Evolutionary conservation across 2,797 vertebrate genomes (phyloP), one percentile per base, ranked within the genome.

Genomic region (Gymnoscopelus microlampas): DNA sequence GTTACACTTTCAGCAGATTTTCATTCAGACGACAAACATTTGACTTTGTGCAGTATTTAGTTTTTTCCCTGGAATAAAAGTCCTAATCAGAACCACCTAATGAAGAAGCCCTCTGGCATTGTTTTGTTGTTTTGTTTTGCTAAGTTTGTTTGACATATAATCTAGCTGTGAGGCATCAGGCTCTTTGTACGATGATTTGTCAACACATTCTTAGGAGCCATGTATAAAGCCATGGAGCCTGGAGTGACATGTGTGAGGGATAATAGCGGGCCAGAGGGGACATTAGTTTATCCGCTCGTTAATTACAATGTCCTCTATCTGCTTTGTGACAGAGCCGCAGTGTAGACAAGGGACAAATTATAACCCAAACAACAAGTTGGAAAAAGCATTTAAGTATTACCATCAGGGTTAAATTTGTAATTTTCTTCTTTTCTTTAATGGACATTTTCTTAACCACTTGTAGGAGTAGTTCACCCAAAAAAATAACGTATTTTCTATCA

Each of bases 131-230:
- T 44, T 44, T 44, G 79, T 79, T 11, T 29, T 74, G n/a, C 68
- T 51, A n/a, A 71, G 57, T 44, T 47, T 66, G 60, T 39, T 48
- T 81, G 77, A 77, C 73, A 39, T 39, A 66, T 79, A 74, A 82
- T 81, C 78, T 77, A 80, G 86, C 80, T 84, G 74, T 69, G 56
- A 81, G 76, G 65, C 78, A 80, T 88, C 85, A 90, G 69, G 77
- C 78, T 65, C 77, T 79, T 39, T 51, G 65, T 80, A 80, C 82
- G 80, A 74, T 86, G 84, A 86, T 86, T 85, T 88, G 84, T 90
- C 87, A 91, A 89, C 90, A 91, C 84, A 64, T 81, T 85, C 73
- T 86, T 81, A 87, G 78, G 84, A 82, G 89, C 75, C 77, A 87
- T 88, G 78, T 79, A 71, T 79, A 80, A 91, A 89, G 78, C 72